Percentiles rank a stretch among this genome's conserved stretches.
phyloP scores from a whole-genome alignment of 2,888 invertebrate species.

The Patella ulyssiponensis region DNA sequence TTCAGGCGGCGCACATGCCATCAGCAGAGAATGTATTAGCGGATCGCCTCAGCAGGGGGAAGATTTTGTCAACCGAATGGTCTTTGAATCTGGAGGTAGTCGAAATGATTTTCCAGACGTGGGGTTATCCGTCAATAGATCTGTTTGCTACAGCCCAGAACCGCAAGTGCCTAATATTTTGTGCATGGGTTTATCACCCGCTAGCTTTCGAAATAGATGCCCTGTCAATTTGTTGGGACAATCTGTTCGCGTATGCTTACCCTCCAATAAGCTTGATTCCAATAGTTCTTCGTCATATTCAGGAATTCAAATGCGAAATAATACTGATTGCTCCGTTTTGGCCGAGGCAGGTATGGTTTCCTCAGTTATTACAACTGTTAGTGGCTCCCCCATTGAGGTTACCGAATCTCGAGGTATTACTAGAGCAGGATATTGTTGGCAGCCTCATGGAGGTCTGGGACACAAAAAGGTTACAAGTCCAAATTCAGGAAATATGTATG shows the following conservation, averaged over 20 bases:
- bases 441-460: constrained; percentile 36
- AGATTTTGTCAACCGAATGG: constrained; percentile 34
- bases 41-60: constrained; percentile 29
- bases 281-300: constrained; percentile 19
- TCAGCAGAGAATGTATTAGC: constrained; percentile 34
- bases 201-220: constrained; percentile 24
- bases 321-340: constrained; percentile 11
- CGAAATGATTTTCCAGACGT: constrained; percentile 15
- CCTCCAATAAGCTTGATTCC: constrained; percentile 20
- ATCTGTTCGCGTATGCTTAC: constrained; percentile 27
- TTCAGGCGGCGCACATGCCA: constrained; percentile 34
- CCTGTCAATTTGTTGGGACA: constrained; percentile 25
- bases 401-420: constrained; percentile 25
- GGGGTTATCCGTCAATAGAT: constrained; percentile 24
- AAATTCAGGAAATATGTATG: constrained; percentile 33
- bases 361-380: constrained; percentile 26
- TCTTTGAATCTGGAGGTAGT: constrained; percentile 25
- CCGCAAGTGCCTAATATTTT: constrained; percentile 19
- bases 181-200: constrained; percentile 14
- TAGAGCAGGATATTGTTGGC: constrained; percentile 32
- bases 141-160: constrained; percentile 27
- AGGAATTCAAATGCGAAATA: constrained; percentile 20
- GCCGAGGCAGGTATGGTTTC: constrained; percentile 27
- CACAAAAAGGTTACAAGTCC: constrained; percentile 33
- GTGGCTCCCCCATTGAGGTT: constrained; percentile 29